Conservation (phyloP, 2,888 invertebrate genomes). For the Galeopsomyia nigrocyanea region DNA sequence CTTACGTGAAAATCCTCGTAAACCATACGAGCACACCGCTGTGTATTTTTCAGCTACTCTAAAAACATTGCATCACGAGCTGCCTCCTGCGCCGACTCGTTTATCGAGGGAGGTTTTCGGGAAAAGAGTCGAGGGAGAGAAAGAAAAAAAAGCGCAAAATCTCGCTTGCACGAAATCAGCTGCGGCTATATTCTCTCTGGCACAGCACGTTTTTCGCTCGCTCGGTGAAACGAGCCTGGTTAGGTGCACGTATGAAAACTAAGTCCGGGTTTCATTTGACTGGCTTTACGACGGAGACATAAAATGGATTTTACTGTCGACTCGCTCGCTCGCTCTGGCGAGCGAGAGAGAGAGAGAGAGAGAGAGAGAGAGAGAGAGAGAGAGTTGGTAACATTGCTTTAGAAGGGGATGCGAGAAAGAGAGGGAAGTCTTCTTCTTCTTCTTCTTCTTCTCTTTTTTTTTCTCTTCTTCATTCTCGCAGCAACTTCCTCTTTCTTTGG, state of each 20-base stretch:
- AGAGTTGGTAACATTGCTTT: conserved; percentile 67
- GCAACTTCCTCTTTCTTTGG: conserved; percentile 25
- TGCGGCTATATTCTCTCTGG: too few species aligned
- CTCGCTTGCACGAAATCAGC: not conserved
- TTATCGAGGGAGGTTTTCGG: conserved; percentile 28
- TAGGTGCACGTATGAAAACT: conserved; percentile 66
- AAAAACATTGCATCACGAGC: conserved; percentile 38
- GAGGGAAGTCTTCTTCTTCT: conserved; percentile 21
- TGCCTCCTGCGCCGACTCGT: conserved; percentile 30
- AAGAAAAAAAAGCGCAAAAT: not conserved
- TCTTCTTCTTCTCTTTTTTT: conserved; percentile 32
- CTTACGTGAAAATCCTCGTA: not conserved
- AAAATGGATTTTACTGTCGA: conserved; percentile 68
- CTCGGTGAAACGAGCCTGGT: conserved; percentile 45
- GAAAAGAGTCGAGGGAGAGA: conserved; percentile 5
- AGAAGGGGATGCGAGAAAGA: conserved; percentile 58
- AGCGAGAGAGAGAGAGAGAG: conserved; percentile 56
- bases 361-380: conserved; percentile 58
- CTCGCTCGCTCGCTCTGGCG: conserved; percentile 65
- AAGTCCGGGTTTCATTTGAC: conserved; percentile 68
- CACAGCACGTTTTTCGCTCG: not conserved
- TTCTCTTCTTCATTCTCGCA: conserved; percentile 24
- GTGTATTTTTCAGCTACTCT: conserved; percentile 27
- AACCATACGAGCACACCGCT: not conserved
- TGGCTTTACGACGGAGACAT: conserved; percentile 67